Evolutionary conservation across 2,797 vertebrate species (phyloP), one percentile per base, ranked within the genome.

Genomic region (Buceros bicornis): DNA sequence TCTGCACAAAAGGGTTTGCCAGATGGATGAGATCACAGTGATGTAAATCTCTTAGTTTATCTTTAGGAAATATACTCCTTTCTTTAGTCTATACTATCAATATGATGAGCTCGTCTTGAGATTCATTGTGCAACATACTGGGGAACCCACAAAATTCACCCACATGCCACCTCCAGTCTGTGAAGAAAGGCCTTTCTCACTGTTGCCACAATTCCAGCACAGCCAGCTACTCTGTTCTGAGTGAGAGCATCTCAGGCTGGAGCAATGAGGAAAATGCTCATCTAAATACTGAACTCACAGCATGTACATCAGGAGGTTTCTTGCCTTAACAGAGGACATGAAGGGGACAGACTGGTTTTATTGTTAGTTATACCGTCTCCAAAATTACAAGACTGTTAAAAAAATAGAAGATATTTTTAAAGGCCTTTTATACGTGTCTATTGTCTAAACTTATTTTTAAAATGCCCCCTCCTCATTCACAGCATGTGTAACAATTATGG

Each of bases 1-100:
- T 95, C 96, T 95, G 64, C 45, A 88, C 80, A 92, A 90, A 95
- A 91, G 91, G n/a, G 89, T 90, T 96, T 96, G 93, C 95, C 85
- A 96, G 65, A 85, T 67, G 76, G 60, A 95, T 65, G n/a, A 22
- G 66, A 91, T 33, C 56, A 53, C 18, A 60, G 24, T 15, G 13
- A n/a, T 33, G 11, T 40, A 89, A 84, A 85, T 48, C 11, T 64
- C 53, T 11, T 26, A 8, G 40, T 18, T 94, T 40, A 54, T 45
- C 72, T 69, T 67, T 33, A 48, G 67, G 54, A 79, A 69, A 83
- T 2, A 60, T 17, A 62, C 6, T 43, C 47, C 57, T 61, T 67
- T 26, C 24, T 53, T 89, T 70, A 77, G 47, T 20, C 20, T 76
- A 1, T 16, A 35, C 35, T 80, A 82, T 26, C 31, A 71, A 15